Percentiles rank a stretch among this genome's conserved stretches.
These are phyloP conservation scores for Zoanthus solanderi DNA, from an alignment of 92 coral and sea anemone species.

Conservation along the genomic window DNA sequence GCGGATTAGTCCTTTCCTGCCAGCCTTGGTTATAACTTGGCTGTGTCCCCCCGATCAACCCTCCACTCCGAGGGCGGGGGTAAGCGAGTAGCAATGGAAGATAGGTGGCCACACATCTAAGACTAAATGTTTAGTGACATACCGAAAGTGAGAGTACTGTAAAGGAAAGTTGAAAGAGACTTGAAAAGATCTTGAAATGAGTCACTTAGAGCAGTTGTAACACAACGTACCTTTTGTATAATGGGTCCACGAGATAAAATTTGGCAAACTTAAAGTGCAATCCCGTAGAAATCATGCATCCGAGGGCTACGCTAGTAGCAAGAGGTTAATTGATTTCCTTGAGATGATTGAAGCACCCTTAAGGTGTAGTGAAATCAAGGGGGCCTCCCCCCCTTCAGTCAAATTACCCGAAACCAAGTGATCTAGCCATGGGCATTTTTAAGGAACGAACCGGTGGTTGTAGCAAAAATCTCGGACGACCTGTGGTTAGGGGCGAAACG, in stretches of 20 bases:
- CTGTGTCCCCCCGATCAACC: no score
- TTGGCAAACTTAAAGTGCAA: constrained; percentile 87
- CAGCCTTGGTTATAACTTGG: no score
- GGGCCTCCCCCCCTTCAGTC: constrained; percentile 80
- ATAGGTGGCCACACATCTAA: constrained; percentile 82
- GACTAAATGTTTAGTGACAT: constrained; percentile 77
- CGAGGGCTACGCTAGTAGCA: no score
- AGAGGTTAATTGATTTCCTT: constrained; percentile 73
- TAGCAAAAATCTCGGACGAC: constrained; percentile 90
- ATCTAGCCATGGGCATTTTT: constrained; percentile 80
- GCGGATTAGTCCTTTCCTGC: constrained; percentile 66
- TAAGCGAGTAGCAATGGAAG: constrained; percentile 76
- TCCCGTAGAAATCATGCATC: constrained; percentile 64
- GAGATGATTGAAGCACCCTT: constrained; percentile 72
- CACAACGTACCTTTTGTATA: constrained; percentile 91
- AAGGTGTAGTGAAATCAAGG: constrained; percentile 85
- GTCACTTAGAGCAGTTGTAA: constrained; percentile 83
- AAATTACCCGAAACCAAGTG: constrained; percentile 97
- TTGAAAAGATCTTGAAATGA: constrained; percentile 84
- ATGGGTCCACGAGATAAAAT: constrained; percentile 89
- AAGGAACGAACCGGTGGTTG: constrained; percentile 91
- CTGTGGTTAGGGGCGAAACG: constrained; percentile 93
- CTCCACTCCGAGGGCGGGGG: constrained; percentile 10
- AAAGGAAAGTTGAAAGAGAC: constrained; percentile 90
- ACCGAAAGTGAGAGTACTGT: constrained; percentile 87